These are phyloP conservation scores for Salpingus planirostris DNA, from an alignment of 2,888 invertebrate genomes.

Conservation along the genomic window DNA sequence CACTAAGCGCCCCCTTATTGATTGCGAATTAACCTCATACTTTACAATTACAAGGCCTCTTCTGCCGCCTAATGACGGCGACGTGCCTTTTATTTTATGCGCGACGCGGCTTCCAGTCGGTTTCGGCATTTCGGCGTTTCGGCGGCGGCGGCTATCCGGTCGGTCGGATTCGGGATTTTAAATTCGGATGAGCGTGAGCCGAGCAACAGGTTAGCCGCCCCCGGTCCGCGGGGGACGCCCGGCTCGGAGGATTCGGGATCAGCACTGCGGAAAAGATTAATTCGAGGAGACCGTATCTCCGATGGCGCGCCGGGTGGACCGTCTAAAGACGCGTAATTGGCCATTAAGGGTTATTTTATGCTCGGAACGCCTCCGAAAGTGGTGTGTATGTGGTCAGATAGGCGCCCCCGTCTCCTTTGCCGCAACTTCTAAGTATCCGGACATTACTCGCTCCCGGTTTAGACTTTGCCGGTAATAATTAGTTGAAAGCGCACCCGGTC, in stretches of 20 bases:
- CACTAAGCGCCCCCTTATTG: constrained; percentile 32
- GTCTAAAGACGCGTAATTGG: constrained; percentile 32
- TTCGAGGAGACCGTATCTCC: constrained; percentile 20
- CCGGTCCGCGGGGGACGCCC: constrained; percentile 20
- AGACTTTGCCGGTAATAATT: constrained; percentile 37
- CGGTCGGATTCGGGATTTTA: constrained; percentile 19
- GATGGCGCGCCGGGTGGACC: constrained; percentile 15
- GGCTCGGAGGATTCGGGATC: constrained; percentile 23
- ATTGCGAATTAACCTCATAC: constrained; percentile 23
- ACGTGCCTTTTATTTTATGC: no score
- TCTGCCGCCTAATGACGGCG: no score
- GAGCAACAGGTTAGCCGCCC: constrained; percentile 33
- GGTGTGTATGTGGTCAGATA: constrained; percentile 37
- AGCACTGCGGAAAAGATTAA: constrained; percentile 30
- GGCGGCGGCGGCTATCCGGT: no score
- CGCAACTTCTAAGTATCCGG: constrained; percentile 35
- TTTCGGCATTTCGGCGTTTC: no score
- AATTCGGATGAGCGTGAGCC: constrained; percentile 33
- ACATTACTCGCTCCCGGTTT: constrained; percentile 25
- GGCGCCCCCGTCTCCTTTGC: constrained; percentile 27
- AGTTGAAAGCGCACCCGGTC: constrained; percentile 33
- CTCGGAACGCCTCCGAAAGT: constrained; percentile 25
- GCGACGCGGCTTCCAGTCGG: no score
- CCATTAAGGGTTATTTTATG: constrained; percentile 35
- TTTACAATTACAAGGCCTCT: no score